Percentiles rank a stretch among this genome's conserved stretches.
These are phyloP conservation scores for Idaea dimidiata DNA, from an alignment of 2,888 invertebrate species.

Conservation along the genomic window DNA sequence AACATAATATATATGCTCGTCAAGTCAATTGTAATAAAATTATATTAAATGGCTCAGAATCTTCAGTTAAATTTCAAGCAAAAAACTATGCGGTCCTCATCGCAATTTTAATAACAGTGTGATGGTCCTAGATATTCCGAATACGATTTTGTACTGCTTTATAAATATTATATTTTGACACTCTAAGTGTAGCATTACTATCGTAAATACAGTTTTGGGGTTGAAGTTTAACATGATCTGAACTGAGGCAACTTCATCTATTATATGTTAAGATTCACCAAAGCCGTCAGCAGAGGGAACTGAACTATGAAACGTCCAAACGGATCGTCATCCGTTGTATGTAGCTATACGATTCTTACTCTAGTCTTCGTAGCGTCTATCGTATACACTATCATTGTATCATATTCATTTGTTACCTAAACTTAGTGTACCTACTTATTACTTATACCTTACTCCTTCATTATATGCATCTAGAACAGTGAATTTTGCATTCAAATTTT, in stretches of 20 bases:
- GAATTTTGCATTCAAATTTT: neutral
- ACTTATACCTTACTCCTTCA: constrained; percentile 33
- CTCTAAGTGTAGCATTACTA: neutral
- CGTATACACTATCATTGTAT: constrained; percentile 33
- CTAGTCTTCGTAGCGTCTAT: constrained; percentile 63
- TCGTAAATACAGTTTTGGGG: neutral
- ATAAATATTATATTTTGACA: no score
- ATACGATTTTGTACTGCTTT: no score
- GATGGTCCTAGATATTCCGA: neutral
- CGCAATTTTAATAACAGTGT: neutral
- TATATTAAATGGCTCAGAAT: no score
- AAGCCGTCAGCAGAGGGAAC: constrained; percentile 14
- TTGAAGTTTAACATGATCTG: neutral
- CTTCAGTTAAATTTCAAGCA: no score
- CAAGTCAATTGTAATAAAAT: no score
- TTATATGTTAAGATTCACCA: neutral
- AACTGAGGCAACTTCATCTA: neutral
- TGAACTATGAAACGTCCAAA: constrained; percentile 31
- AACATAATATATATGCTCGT: no score
- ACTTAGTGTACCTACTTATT: constrained; percentile 43
- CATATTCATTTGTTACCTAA: constrained; percentile 43
- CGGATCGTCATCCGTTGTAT: constrained; percentile 30
- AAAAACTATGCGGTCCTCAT: no score
- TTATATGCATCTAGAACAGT: constrained; percentile 14
- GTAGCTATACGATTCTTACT: constrained; percentile 35